Evolutionary conservation across 1,140 invertebrate species (phyloP), one percentile per base, ranked within the genome.

Genomic region (Anagrus nilaparvatae): DNA sequence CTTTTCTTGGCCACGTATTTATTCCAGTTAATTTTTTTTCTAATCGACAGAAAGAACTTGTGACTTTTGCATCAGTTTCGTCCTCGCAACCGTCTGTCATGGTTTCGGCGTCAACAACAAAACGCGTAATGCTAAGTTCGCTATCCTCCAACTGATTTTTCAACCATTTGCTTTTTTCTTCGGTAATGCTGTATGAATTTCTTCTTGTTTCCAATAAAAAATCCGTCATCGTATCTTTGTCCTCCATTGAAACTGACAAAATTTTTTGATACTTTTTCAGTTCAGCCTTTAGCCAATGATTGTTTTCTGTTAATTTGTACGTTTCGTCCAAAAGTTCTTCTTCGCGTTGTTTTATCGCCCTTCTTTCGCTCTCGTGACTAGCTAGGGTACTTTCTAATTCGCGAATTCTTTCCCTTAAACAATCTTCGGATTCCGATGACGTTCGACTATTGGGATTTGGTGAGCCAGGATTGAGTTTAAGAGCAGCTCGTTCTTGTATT

Each of bases 401-500:
- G n/a, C 52, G 53, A 18, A 61, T 56, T 18, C 52, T 51, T 24
- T 57, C 53, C n/a, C 53, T 48, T 14, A 56, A 50, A 4, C 44
- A 45, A 0, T 27, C 31, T 19, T 55, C 33, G n/a, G 58, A 48
- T 16, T 54, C 34, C 16, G 53, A 45, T 2, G 49, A 43, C 3
- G 50, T 40, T 33, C 46, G 49, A 1, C 10, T 30, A 8, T 27
- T 42, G 40, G n/a, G 46, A 9, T 13, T 28, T 23, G 16, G 10
- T 3, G 35, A 23, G 9, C 25, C 16, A 3, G 12, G 12, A 4
- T 7, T 49, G 43, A 56, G 53, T 30, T 65, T 65, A n/a, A n/a
- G n/a, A 5, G 43, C 52, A 2, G 59, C 59, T 39, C 60, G 55
- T 37, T 65, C 60, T 40, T 65, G 62, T 32, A 65, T 63, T 23